phyloP scores from a whole-genome alignment of 2,113 vertebrate species.

The Anarhynchus alexandrinus region DNA sequence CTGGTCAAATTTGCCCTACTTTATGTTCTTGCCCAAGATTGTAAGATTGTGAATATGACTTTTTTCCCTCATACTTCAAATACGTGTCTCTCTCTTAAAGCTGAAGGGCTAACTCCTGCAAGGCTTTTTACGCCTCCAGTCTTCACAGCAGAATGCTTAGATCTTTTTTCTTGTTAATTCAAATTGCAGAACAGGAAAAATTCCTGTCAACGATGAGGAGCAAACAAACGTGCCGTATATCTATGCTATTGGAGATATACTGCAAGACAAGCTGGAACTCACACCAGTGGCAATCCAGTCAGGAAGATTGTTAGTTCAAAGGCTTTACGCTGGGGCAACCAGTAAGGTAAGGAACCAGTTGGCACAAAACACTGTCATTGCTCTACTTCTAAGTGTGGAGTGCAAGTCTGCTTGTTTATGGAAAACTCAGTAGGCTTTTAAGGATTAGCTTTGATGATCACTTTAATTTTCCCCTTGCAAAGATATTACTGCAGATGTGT shows the following conservation, averaged over 20 bases:
- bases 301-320: constrained; percentile 74
- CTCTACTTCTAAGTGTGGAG: neutral
- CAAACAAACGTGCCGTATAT: constrained; percentile 81
- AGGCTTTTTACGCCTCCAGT: neutral
- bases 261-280: constrained; percentile 79
- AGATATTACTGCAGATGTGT: neutral
- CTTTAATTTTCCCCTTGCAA: neutral
- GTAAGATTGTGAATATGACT: neutral
- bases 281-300: constrained; percentile 85
- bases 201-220: constrained; percentile 81
- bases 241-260: constrained; percentile 80
- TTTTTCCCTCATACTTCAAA: neutral
- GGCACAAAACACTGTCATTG: neutral
- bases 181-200: constrained; percentile 77
- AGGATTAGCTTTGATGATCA: neutral
- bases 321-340: constrained; percentile 74
- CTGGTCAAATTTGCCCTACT: neutral
- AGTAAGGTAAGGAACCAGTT: constrained; percentile 67
- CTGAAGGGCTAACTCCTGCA: neutral
- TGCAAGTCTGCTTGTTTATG: neutral
- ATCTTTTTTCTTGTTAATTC: neutral
- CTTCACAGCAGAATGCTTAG: neutral
- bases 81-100: neutral
- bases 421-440: neutral
- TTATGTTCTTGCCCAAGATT: neutral